phyloP scores from a whole-genome alignment of 2,797 vertebrate species.

The Anolis apletophallus region DNA sequence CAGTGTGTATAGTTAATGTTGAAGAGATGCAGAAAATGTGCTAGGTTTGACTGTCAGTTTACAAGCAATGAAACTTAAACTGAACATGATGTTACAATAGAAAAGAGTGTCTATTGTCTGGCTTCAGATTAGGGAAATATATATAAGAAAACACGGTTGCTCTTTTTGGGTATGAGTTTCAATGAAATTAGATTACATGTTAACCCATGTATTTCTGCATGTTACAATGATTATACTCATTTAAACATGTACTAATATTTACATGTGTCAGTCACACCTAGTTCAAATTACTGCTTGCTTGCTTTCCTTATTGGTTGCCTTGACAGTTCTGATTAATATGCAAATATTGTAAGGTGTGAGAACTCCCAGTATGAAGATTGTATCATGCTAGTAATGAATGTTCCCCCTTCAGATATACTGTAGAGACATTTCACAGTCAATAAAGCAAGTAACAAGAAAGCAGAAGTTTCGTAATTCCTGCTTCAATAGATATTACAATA shows the following conservation, averaged over 20 bases:
- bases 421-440: neutral
- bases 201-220: neutral
- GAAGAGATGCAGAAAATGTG: neutral
- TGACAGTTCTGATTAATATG: slow-evolving; percentile 10
- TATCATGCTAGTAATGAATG: neutral
- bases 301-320: slow-evolving; percentile 15
- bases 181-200: neutral
- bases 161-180: neutral
- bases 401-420: neutral
- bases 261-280: neutral
- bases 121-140: neutral
- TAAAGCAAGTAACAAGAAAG: neutral
- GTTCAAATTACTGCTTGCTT: slow-evolving; percentile 24
- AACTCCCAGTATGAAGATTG: neutral
- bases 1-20: neutral
- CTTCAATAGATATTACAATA: neutral
- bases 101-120: neutral
- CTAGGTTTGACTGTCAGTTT: neutral
- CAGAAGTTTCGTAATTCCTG: neutral
- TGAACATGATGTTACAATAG: neutral
- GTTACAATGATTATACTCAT: neutral
- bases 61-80: neutral
- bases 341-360: neutral
- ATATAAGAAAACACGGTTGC: neutral
- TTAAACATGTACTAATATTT: slow-evolving; percentile 24